Conservation (phyloP, 2,888 invertebrate species). For the Corbicula japonica region DNA sequence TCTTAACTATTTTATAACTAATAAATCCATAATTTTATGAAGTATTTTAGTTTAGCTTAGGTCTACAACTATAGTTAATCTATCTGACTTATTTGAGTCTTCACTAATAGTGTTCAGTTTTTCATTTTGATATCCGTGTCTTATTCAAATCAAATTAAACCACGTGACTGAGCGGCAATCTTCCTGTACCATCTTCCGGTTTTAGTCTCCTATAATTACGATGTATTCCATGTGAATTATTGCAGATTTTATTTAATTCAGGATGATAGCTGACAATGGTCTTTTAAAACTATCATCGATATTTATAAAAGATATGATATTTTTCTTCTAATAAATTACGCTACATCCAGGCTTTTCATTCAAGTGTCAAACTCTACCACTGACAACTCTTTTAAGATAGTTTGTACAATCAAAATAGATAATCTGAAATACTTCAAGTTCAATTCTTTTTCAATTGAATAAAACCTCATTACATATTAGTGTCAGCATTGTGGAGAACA, state of each 20-base stretch:
- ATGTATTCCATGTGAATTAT: neutral
- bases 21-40: too few species aligned
- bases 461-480: constrained; percentile 54
- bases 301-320: constrained; percentile 37
- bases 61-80: too few species aligned
- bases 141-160: too few species aligned
- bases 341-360: constrained; percentile 53
- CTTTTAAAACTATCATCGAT: constrained; percentile 13
- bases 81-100: too few species aligned
- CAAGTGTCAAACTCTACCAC: constrained; percentile 57
- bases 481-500: constrained; percentile 46
- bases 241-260: constrained; percentile 17
- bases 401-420: constrained; percentile 52
- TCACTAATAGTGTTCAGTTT: too few species aligned
- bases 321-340: constrained; percentile 40
- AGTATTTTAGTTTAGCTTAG: too few species aligned
- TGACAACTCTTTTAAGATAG: constrained; percentile 49
- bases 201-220: too few species aligned
- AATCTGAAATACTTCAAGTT: constrained; percentile 49
- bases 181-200: too few species aligned
- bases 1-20: too few species aligned
- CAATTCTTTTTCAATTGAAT: constrained; percentile 46
- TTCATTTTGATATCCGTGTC: too few species aligned
- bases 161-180: too few species aligned
- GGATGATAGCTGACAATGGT: constrained; percentile 19